Evolutionary conservation across 2,113 vertebrate genomes (phyloP).

Genomic region (Sula dactylatra): DNA sequence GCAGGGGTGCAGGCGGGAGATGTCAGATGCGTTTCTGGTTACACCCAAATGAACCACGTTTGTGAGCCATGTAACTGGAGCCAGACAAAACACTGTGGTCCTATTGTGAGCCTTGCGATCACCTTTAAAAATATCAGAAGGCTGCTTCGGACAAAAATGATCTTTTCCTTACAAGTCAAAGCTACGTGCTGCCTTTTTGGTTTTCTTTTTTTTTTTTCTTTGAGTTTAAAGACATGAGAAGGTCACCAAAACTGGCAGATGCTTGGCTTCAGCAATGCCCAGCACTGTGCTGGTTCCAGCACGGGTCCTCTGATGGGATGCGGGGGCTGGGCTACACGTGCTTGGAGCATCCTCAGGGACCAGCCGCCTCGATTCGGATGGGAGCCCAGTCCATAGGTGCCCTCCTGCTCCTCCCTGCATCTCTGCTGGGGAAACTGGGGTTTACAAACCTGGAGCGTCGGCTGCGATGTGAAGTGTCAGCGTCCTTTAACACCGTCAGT

Average conservation of each 20-base stretch:
- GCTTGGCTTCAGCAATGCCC: accelerated
- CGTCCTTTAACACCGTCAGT: neutral
- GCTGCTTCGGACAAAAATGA: neutral
- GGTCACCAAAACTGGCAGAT: neutral
- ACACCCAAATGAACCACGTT: neutral
- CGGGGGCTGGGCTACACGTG: accelerated
- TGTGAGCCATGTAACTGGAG: neutral
- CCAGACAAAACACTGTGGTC: neutral
- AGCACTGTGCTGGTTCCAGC: neutral
- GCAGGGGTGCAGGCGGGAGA: neutral
- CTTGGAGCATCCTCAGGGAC: accelerated
- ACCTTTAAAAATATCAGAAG: neutral
- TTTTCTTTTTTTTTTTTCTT: neutral
- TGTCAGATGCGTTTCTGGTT: neutral
- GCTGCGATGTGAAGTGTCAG: accelerated
- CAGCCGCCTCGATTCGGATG: accelerated
- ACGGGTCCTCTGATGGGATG: neutral
- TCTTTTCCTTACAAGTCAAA: neutral
- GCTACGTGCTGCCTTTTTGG: neutral
- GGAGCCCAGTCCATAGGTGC: accelerated
- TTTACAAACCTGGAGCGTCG: neutral
- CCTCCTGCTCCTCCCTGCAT: neutral
- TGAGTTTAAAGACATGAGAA: neutral
- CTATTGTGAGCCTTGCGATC: accelerated
- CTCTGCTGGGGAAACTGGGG: neutral